phyloP scores from a whole-genome alignment of 1,140 invertebrate genomes.

The Solen grandis region DNA sequence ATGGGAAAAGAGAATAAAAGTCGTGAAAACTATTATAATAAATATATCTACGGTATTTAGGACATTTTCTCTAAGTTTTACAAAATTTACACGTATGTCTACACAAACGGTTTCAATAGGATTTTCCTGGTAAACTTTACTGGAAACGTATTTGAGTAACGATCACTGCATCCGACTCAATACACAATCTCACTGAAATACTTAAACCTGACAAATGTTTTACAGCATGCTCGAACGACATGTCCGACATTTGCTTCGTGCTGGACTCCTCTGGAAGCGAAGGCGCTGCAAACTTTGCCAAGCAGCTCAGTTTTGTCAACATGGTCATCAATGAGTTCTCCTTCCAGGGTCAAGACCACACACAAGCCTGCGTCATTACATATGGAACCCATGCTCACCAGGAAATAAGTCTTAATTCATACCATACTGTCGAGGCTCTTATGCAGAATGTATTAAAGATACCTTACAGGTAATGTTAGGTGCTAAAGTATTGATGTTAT shows the following conservation, averaged over 20 bases:
- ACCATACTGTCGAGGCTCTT: not conserved
- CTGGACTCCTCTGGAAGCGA: conserved; percentile 45
- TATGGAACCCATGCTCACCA: not conserved
- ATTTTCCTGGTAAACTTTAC: too few species aligned
- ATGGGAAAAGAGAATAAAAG: too few species aligned
- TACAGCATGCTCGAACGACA: not conserved
- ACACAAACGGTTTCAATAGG: too few species aligned
- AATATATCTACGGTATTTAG: too few species aligned
- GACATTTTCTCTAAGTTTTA: too few species aligned
- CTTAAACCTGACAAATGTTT: too few species aligned
- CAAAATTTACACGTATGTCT: too few species aligned
- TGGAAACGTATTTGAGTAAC: too few species aligned
- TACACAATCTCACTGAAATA: too few species aligned
- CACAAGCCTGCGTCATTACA: conserved; percentile 14
- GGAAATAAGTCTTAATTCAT: conserved; percentile 4
- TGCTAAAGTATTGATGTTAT: too few species aligned
- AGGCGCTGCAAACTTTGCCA: conserved; percentile 20
- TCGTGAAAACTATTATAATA: too few species aligned
- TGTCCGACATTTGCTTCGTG: conserved; percentile 24
- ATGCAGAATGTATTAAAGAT: conserved; percentile 5
- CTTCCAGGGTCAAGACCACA: not conserved
- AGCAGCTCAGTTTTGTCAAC: conserved; percentile 29
- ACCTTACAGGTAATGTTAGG: conserved; percentile 13
- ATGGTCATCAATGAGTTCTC: conserved; percentile 13
- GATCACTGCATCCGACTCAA: too few species aligned